Evolutionary conservation across 2,888 invertebrate species (phyloP).

Genomic region (Troglohyphantes excavatus): DNA sequence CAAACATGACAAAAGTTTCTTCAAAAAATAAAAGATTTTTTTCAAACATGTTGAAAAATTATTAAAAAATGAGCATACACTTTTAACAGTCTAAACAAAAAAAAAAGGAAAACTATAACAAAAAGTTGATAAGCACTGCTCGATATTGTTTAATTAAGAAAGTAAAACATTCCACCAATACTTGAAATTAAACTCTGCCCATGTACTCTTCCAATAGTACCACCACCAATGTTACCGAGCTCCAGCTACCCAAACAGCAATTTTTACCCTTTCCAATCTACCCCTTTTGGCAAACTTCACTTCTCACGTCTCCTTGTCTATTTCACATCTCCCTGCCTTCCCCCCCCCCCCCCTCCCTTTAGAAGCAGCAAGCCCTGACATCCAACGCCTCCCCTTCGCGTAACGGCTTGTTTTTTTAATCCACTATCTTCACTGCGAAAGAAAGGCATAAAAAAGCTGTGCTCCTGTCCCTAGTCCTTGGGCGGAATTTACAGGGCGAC

Average conservation of each 20-base stretch:
- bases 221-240: background rate
- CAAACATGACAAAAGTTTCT: no score
- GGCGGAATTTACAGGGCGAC: slow-evolving; percentile 58
- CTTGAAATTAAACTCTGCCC: no score
- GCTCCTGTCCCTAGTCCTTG: slow-evolving; percentile 28
- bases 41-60: no score
- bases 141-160: no score
- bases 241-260: background rate
- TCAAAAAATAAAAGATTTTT: no score
- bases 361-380: slow-evolving; percentile 21
- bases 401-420: slow-evolving; percentile 76
- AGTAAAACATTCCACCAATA: no score
- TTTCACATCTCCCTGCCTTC: slow-evolving; percentile 63
- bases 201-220: no score
- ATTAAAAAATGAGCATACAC: no score
- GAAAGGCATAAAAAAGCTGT: background rate
- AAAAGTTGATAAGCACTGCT: no score
- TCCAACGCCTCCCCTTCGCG: slow-evolving; percentile 29
- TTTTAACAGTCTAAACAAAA: no score
- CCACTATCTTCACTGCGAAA: slow-evolving; percentile 53
- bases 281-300: slow-evolving; percentile 40
- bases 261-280: slow-evolving; percentile 10
- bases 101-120: no score
- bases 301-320: slow-evolving; percentile 64
- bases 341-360: no score